Percentiles rank a stretch among this genome's conserved stretches.
Conservation (phyloP, 2,888 invertebrate genomes). For the Drosophila anomelani region DNA sequence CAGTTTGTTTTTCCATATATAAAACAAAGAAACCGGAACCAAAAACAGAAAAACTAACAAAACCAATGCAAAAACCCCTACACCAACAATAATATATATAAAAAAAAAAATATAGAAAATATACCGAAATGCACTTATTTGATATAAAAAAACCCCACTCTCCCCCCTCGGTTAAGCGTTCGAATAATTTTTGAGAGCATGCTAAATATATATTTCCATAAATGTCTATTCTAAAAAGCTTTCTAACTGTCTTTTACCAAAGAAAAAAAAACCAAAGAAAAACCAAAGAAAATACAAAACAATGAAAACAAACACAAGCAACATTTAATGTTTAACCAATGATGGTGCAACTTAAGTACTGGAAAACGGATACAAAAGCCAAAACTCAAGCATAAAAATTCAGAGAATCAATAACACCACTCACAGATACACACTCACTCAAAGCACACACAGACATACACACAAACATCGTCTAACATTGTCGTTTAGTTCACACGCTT, state of each 20-base stretch:
- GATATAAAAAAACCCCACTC: conserved; percentile 61
- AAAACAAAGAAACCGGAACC: conserved; percentile 35
- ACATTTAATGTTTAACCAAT: conserved; percentile 24
- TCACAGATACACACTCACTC: conserved; percentile 22
- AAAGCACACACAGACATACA: conserved; percentile 39
- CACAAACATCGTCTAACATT: conserved; percentile 17
- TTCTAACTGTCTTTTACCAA: conserved; percentile 63
- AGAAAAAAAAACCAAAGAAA: conserved; percentile 19
- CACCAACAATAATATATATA: conserved; percentile 25
- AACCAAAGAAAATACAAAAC: conserved; percentile 19
- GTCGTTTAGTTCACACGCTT: conserved; percentile 48
- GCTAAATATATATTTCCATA: conserved; percentile 81
- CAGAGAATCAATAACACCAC: conserved; percentile 29
- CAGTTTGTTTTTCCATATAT: conserved; percentile 58
- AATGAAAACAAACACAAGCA: conserved; percentile 31
- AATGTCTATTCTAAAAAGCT: conserved; percentile 81
- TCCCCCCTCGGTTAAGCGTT: conserved; percentile 75
- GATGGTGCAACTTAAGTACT: conserved; percentile 34
- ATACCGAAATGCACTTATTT: conserved; percentile 73
- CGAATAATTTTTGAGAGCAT: conserved; percentile 81
- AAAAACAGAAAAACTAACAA: conserved; percentile 27
- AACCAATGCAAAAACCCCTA: conserved; percentile 36
- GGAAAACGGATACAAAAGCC: conserved; percentile 44
- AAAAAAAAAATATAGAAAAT: conserved; percentile 38
- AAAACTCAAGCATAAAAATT: conserved; percentile 28